phyloP scores from a whole-genome alignment of 1,140 invertebrate genomes.

The Cephus cinctus region DNA sequence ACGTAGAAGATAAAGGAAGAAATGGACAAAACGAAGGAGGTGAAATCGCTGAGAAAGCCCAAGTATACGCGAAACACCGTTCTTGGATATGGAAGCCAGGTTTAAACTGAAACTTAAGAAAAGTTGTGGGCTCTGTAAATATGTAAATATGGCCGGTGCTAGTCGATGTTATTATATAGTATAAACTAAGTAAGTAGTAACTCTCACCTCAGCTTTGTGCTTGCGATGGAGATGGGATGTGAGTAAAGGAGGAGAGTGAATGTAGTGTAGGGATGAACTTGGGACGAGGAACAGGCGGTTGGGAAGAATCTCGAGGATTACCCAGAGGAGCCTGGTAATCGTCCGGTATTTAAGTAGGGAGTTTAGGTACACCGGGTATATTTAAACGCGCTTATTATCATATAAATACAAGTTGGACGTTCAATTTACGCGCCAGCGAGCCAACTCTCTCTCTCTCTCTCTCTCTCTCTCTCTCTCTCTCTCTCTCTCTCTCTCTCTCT shows the following conservation, averaged over 20 bases:
- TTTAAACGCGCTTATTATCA: slow-evolving; percentile 58
- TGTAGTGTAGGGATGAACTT: background rate
- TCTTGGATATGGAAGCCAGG: background rate
- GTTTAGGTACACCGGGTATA: slow-evolving; percentile 54
- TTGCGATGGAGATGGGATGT: background rate
- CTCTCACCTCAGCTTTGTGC: slow-evolving; percentile 7
- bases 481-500: slow-evolving; percentile 1
- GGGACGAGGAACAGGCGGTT: slow-evolving; percentile 13
- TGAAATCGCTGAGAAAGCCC: no score
- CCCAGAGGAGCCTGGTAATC: slow-evolving; percentile 36
- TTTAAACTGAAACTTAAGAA: slow-evolving; percentile 39
- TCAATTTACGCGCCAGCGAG: slow-evolving; percentile 53
- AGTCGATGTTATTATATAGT: slow-evolving; percentile 35
- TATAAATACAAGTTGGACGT: slow-evolving; percentile 58
- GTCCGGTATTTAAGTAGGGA: slow-evolving; percentile 54
- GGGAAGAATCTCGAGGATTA: slow-evolving; percentile 1
- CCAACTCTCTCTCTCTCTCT: slow-evolving; percentile 10
- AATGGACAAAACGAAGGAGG: no score
- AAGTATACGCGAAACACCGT: background rate
- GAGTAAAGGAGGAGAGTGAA: background rate
- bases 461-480: background rate
- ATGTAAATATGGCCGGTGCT: slow-evolving; percentile 34
- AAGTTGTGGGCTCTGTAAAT: slow-evolving; percentile 36
- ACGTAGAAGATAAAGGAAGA: background rate
- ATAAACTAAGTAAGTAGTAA: no score